Evolutionary conservation across 2,888 invertebrate species (phyloP).

Genomic region (Alviniconcha strummeri): DNA sequence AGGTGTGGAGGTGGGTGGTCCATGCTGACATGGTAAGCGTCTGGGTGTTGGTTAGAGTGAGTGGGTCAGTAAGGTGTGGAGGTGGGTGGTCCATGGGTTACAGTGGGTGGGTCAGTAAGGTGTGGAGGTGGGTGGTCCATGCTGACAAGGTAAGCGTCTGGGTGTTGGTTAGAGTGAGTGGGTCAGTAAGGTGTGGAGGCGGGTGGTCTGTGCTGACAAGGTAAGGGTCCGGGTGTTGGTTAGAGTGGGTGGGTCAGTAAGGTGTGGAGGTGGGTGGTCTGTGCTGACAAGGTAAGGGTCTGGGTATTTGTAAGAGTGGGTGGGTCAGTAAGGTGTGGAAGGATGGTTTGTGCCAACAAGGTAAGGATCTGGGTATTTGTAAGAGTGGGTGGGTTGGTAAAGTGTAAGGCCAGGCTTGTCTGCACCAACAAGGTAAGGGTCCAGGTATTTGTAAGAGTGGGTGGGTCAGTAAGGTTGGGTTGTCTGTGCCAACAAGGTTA

Average conservation of each 20-base stretch:
- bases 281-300: conserved; percentile 72
- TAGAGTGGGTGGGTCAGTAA: too few species aligned
- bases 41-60: too few species aligned
- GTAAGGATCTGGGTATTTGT: conserved; percentile 44
- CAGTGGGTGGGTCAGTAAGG: conserved; percentile 33
- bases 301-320: too few species aligned
- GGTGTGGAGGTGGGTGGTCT: conserved; percentile 71
- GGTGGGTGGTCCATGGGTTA: conserved; percentile 71
- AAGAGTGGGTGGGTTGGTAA: too few species aligned
- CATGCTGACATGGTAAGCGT: too few species aligned
- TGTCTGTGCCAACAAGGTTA: too few species aligned
- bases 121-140: conserved; percentile 72
- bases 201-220: too few species aligned
- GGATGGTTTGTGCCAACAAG: conserved; percentile 73
- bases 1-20: too few species aligned
- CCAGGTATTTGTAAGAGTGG: background rate
- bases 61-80: too few species aligned
- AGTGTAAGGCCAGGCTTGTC: conserved; percentile 71
- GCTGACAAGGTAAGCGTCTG: conserved; percentile 71
- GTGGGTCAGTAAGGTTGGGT: background rate
- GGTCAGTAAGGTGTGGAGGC: background rate
- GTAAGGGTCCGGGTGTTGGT: too few species aligned
- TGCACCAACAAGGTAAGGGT: conserved; percentile 72
- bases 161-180: background rate
- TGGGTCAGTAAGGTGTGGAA: background rate